phyloP scores from a whole-genome alignment of 2,113 vertebrate genomes.

The Donacobius atricapilla region DNA sequence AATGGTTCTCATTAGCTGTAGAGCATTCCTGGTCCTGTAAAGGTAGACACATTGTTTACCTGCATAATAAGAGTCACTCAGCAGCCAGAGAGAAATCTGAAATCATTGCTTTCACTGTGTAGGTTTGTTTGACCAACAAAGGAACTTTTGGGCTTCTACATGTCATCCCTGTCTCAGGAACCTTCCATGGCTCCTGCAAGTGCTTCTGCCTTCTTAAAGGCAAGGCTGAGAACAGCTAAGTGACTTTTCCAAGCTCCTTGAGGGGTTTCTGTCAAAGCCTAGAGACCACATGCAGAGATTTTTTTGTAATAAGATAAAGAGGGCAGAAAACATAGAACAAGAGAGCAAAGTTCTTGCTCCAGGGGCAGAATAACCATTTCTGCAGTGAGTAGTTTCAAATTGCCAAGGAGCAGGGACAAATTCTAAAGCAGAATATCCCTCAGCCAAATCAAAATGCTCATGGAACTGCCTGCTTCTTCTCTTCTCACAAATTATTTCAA shows the following conservation, averaged over 20 bases:
- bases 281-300: neutral
- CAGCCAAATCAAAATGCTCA: neutral
- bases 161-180: neutral
- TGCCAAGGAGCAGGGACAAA: neutral
- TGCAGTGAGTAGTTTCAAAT: neutral
- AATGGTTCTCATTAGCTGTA: neutral
- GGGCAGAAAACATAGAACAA: neutral
- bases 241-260: neutral
- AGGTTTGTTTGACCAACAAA: slow-evolving; percentile 1
- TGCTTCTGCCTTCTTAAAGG: neutral
- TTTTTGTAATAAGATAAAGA: neutral
- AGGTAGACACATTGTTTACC: neutral
- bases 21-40: neutral
- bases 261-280: neutral
- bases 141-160: neutral
- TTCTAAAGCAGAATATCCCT: neutral
- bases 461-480: neutral
- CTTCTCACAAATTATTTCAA: neutral
- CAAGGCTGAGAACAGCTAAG: neutral
- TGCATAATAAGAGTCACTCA: neutral
- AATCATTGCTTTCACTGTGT: neutral
- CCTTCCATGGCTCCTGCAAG: neutral
- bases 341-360: neutral
- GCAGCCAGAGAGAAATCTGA: neutral
- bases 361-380: neutral